These are phyloP conservation scores for Muricea muricata DNA, from an alignment of 92 coral and sea anemone genomes.

Conservation along the genomic window DNA sequence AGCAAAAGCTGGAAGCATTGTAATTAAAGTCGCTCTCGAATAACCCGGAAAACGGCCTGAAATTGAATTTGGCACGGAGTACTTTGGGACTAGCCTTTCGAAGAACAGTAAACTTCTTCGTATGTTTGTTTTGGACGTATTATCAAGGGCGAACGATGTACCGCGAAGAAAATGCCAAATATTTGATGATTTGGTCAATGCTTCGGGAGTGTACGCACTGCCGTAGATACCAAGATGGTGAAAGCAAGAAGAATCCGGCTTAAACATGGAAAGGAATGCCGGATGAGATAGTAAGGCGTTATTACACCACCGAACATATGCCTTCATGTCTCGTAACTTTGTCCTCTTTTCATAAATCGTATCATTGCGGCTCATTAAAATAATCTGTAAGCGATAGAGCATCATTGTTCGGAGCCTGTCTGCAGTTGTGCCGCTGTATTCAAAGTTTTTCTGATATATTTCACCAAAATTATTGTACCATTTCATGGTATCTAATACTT, in stretches of 20 bases:
- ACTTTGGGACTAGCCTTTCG: slow-evolving; percentile 41
- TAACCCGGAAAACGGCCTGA: slow-evolving; percentile 75
- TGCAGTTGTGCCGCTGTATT: slow-evolving; percentile 79
- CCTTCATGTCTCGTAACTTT: slow-evolving; percentile 65
- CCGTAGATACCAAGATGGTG: slow-evolving; percentile 78
- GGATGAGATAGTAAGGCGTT: slow-evolving; percentile 67
- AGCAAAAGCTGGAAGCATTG: slow-evolving; percentile 68
- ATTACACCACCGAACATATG: slow-evolving; percentile 71
- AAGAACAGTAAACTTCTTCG: slow-evolving; percentile 46
- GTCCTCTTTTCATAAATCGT: slow-evolving; percentile 39
- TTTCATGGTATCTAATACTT: slow-evolving; percentile 55
- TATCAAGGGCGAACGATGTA: slow-evolving; percentile 47
- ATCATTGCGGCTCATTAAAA: slow-evolving; percentile 61
- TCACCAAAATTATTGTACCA: slow-evolving; percentile 83
- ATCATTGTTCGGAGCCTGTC: slow-evolving; percentile 74
- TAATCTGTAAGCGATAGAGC: slow-evolving; percentile 62
- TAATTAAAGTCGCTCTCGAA: slow-evolving; percentile 22
- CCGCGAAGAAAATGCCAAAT: slow-evolving; percentile 73
- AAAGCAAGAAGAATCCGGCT: slow-evolving; percentile 80
- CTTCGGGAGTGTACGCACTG: slow-evolving; percentile 69
- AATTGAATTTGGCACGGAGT: slow-evolving; percentile 71
- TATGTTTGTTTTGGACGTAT: slow-evolving; percentile 49
- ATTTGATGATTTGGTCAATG: slow-evolving; percentile 61
- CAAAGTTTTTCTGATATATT: slow-evolving; percentile 67
- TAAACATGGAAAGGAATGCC: slow-evolving; percentile 63